Percentiles rank a stretch among this genome's conserved stretches.
Conservation (phyloP, 1,140 invertebrate species). For the Zaprionus kolodkinae region DNA sequence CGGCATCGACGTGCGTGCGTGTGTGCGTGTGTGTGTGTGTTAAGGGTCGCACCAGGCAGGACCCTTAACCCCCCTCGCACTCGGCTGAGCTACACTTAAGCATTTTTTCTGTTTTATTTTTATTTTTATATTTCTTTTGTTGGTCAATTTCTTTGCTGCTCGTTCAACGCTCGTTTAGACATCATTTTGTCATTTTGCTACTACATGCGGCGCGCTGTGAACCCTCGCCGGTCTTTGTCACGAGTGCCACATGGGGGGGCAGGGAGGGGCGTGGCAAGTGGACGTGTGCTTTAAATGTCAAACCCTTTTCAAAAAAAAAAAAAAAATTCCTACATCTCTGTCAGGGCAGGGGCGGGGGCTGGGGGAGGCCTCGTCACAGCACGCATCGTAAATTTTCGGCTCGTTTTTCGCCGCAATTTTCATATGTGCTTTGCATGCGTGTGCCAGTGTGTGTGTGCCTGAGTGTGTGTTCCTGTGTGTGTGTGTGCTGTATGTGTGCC, state of each 20-base stretch:
- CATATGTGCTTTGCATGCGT: constrained; percentile 16
- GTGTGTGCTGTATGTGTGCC: constrained; percentile 1
- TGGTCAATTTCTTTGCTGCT: constrained; percentile 54
- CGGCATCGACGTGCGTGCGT: constrained; percentile 13
- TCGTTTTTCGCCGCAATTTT: constrained; percentile 50
- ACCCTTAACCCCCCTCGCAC: not conserved
- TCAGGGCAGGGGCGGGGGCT: constrained; percentile 51
- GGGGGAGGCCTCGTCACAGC: constrained; percentile 19
- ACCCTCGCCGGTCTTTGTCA: constrained; percentile 6
- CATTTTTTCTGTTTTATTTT: constrained; percentile 62
- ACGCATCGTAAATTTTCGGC: constrained; percentile 72
- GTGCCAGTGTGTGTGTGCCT: constrained; percentile 3
- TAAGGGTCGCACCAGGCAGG: constrained; percentile 22
- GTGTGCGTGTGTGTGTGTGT: constrained; percentile 35
- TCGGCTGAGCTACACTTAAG: constrained; percentile 24
- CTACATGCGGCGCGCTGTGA: not conserved
- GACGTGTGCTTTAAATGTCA: constrained; percentile 67
- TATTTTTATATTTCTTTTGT: constrained; percentile 55
- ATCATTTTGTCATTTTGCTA: constrained; percentile 75
- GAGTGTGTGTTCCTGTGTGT: not conserved
- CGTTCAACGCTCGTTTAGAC: constrained; percentile 76
- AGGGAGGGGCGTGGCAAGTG: constrained; percentile 2
- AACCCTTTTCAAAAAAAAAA: constrained; percentile 78
- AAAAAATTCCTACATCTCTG: constrained; percentile 53
- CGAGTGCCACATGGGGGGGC: not conserved